These are phyloP conservation scores for Bufo gargarizans DNA, from an alignment of 2,113 vertebrate genomes.

Conservation along the genomic window DNA sequence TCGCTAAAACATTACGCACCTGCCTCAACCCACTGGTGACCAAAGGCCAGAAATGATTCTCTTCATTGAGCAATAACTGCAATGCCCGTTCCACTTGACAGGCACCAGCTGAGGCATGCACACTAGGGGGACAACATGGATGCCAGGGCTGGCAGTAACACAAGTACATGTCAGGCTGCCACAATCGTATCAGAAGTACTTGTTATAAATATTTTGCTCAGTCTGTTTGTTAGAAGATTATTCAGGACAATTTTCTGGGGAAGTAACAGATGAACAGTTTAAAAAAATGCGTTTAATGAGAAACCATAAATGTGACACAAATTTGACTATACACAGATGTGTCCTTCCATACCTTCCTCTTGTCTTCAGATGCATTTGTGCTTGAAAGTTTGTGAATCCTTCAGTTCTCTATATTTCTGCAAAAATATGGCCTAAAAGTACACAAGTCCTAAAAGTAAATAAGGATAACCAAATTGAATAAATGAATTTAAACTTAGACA, in stretches of 20 bases:
- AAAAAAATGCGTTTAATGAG: neutral
- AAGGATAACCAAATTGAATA: no score
- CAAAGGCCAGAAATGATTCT: constrained; percentile 40
- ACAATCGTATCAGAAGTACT: constrained; percentile 11
- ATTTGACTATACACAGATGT: neutral
- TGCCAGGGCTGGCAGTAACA: constrained; percentile 37
- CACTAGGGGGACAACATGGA: constrained; percentile 37
- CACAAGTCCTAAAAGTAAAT: no score
- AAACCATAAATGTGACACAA: neutral
- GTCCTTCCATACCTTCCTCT: neutral
- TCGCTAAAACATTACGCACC: constrained; percentile 17
- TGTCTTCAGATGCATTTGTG: no score
- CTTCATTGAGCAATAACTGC: constrained; percentile 46
- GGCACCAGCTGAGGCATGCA: constrained; percentile 42
- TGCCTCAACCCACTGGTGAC: constrained; percentile 35
- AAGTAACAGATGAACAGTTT: neutral
- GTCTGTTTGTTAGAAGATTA: neutral
- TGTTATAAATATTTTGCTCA: constrained; percentile 14
- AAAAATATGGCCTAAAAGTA: no score
- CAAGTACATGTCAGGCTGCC: constrained; percentile 16
- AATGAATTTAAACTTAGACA: no score
- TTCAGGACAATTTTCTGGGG: neutral
- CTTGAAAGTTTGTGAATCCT: no score
- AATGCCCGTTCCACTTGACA: constrained; percentile 42
- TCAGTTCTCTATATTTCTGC: no score